A percentile compares a stretch with the other conserved stretches of the same genome.
Conservation (phyloP, 2,113 vertebrate species). For the Lipophrys pholis region DNA sequence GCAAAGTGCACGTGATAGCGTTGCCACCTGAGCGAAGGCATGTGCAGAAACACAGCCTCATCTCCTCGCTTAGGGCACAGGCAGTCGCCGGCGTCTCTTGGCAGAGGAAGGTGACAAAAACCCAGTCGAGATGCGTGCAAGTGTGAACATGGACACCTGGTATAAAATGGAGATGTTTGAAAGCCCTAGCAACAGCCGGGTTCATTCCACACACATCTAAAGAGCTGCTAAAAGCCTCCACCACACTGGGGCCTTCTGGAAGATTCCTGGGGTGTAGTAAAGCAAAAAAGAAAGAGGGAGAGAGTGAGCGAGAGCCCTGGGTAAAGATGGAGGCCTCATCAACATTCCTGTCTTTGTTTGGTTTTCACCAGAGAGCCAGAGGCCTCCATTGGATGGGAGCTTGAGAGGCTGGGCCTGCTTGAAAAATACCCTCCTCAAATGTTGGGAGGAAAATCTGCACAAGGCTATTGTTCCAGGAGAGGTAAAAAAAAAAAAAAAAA, state of each 20-base stretch:
- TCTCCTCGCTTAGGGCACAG: conserved; percentile 21
- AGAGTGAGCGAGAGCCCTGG: conserved; percentile 54
- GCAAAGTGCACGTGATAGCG: conserved; percentile 68
- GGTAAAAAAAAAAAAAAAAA: conserved; percentile 23
- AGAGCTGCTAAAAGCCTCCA: conserved; percentile 76
- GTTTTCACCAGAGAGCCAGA: conserved; percentile 77
- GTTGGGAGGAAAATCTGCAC: conserved; percentile 66
- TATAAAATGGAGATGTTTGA: conserved; percentile 68
- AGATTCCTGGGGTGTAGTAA: conserved; percentile 78
- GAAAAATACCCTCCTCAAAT: conserved; percentile 69
- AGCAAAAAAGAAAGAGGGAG: conserved; percentile 47
- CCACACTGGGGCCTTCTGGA: conserved; percentile 76
- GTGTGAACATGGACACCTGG: conserved; percentile 60
- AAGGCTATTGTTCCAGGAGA: conserved; percentile 57
- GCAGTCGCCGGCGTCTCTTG: background rate
- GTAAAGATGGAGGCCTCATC: conserved; percentile 81
- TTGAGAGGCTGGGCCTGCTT: conserved; percentile 57
- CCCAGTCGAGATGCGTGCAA: conserved; percentile 23
- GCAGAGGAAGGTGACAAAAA: conserved; percentile 48
- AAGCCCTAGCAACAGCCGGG: conserved; percentile 66
- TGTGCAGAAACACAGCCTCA: too few relatives aligned
- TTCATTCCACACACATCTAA: conserved; percentile 65
- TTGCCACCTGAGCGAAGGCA: conserved; percentile 68
- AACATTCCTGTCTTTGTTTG: conserved; percentile 83
- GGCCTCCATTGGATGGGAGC: conserved; percentile 71